These are phyloP conservation scores for Pluvianellus socialis DNA, from an alignment of 2,113 vertebrate genomes.

Conservation along the genomic window DNA sequence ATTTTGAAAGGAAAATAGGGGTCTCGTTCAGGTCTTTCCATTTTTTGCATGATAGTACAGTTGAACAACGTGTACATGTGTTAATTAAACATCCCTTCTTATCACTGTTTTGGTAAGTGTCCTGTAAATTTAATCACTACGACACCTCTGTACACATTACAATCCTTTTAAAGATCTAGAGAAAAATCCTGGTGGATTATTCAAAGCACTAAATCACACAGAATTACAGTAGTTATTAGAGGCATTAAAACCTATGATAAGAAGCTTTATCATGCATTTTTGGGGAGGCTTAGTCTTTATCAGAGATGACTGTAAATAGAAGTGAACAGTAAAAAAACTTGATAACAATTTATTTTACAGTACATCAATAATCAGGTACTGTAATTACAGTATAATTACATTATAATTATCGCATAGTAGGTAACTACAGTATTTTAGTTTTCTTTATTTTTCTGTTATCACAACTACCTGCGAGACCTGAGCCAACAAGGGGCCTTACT, in stretches of 20 bases:
- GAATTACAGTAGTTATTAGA: conserved; percentile 68
- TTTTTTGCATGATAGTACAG: conserved; percentile 36
- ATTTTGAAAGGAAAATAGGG: conserved; percentile 34
- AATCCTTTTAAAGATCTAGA: conserved; percentile 73
- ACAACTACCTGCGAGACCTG: not conserved
- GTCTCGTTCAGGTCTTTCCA: conserved; percentile 10
- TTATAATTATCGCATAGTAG: conserved; percentile 11
- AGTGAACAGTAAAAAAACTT: conserved; percentile 45
- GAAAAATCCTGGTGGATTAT: conserved; percentile 70
- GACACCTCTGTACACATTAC: conserved; percentile 65
- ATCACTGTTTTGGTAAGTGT: conserved; percentile 65
- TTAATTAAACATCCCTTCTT: conserved; percentile 56
- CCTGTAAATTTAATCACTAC: conserved; percentile 61
- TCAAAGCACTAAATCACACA: conserved; percentile 70
- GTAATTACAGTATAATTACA: conserved; percentile 52
- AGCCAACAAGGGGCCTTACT: not conserved
- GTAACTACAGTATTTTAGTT: conserved; percentile 13
- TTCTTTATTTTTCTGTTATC: not conserved
- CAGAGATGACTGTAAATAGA: conserved; percentile 60
- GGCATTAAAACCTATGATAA: conserved; percentile 65
- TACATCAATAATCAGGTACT: conserved; percentile 49
- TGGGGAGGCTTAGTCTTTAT: conserved; percentile 60
- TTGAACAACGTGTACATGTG: conserved; percentile 26
- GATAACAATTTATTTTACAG: conserved; percentile 53
- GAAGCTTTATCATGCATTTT: conserved; percentile 65